Evolutionary conservation across 2,797 vertebrate species (phyloP), one percentile per base, ranked within the genome.

Genomic region (Notolepis coatsorum): DNA sequence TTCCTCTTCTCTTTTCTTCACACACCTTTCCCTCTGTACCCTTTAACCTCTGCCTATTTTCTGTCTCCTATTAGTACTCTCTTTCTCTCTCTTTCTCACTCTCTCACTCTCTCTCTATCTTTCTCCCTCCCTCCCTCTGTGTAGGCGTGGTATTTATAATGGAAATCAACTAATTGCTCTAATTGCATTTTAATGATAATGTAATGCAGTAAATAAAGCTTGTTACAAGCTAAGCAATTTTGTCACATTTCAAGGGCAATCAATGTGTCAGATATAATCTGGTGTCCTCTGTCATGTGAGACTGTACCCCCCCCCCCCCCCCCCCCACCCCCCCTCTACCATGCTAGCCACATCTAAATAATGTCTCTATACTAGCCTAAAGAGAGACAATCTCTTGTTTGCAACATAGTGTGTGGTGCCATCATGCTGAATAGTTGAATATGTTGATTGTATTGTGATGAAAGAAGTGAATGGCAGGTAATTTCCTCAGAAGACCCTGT

Each of bases 161-260:
- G 77, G 72, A 86, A 88, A 82, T 84, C 64, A 50, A 58, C 78
- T 84, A 87, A 86, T 81, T 84, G 73, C 39, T 1, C 69, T 87
- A 85, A 88, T 84, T 75, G 74, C 63, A 68, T 85, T 83, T 89
- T 86, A 86, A 90, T 80, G 71, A 71, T 87, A 80, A 85, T 86
- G 82, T 87, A 84, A 88, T 87, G 76, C 80, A 61, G 75, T 81
- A 90, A 88, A 85, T 86, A 85, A 84, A 82, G 74, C 75, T 81
- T 85, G 75, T 87, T 86, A 86, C 78, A 77, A 84, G 84, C 63
- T 56, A 57, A 77, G 73, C 74, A 73, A 79, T 86, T 83, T 74
- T 77, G 61, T 61, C 62, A 66, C 61, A 86, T 86, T 85, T 87
- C 87, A 89, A 86, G 86, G 86, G 47, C 80, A 82, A 82, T 89